Base-by-base conservation (phyloP, 2,113 vertebrate genomes). In the Dasyornis broadbenti region DNA sequence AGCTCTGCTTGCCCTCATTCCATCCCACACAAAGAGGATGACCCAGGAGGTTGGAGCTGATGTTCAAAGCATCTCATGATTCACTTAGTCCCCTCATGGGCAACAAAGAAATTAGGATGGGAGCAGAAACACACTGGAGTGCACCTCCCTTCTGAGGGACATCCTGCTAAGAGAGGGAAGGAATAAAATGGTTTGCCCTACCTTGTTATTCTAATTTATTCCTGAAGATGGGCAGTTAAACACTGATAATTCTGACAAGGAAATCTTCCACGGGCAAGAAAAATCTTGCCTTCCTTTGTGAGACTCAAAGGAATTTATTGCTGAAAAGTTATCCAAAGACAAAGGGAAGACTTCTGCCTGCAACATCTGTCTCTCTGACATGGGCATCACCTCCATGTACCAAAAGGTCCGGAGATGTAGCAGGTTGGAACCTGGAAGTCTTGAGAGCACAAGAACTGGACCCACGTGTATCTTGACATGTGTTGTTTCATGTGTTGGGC, bases 381-480 rank as follows among this genome's bases (percentile, higher is more conserved):
- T 14, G 33, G 45, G 13, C n/a, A 9, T 54, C 42, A 9, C n/a
- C 49, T 44, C 7, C n/a, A 5, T 0, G 5, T 23, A 12, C 15
- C 59, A 13, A 18, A 77, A 78, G 42, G n/a, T 37, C 64, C 52
- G 54, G 47, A 81, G 35, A 23, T 18, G 19, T 2, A 70, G 42
- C 54, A 59, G 39, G 50, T 1, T 64, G 71, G 54, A 59, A 49
- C 4, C 15, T 5, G 37, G 37, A 47, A 44, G 31, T 15, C 10
- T 21, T n/a, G 28, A 40, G 45, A 73, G 24, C 35, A 64, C 35
- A 86, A 47, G 42, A 90, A 13, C 1, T 1, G 14, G 33, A 24
- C 35, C 39, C 80, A 37, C 2, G 1, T 0, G 2, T 20, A 28
- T 16, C 47, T 31, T 4, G 7, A 56, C 31, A 3, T 63, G 27